Evolutionary conservation across 2,888 invertebrate genomes (phyloP), one percentile per base, ranked within the genome.

Genomic region (Cosmopolites sordidus): DNA sequence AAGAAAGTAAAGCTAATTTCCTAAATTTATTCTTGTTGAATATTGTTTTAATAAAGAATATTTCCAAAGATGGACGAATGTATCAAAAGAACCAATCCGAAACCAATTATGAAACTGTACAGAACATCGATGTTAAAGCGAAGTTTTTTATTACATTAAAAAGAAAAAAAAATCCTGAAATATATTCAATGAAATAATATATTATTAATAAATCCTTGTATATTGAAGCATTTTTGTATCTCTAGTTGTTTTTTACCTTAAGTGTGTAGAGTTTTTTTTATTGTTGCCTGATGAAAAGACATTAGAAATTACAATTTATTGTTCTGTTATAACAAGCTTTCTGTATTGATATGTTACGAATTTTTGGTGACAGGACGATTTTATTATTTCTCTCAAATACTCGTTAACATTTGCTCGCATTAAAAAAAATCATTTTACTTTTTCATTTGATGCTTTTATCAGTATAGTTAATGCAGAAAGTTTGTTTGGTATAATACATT

Each of bases 41-140:
- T 22, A 22, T 22, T 22, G 8, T 22, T n/a, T n/a, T n/a, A n/a
- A n/a, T 8, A 22, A 22, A 22, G 8, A 3, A 8, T 22, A 22
- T 54, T 50, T 41, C 42, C 17, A 45, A 54, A 33, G 49, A 11
- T 54, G 49, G 42, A 42, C 51, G 51, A 41, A 43, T 33, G 41
- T 42, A 11, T 15, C 33, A 43, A 53, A 48, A 54, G 51, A 58
- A 51, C 54, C 51, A 58, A 58, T 43, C 14, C n/a, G 12, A 44
- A 44, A 30, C 22, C 22, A 15, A 18, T 44, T 47, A 51, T 39
- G 33, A 41, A 48, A 40, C 45, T 64, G 62, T 64, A 64, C 64
- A 64, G 61, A 64, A 64, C 64, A 64, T 65, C 63, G 63, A 65
- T 63, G 59, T 60, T 56, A 60, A 57, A 58, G 58, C 61, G 62